Conservation (phyloP, 2,888 invertebrate species). For the Mayetiola destructor region DNA sequence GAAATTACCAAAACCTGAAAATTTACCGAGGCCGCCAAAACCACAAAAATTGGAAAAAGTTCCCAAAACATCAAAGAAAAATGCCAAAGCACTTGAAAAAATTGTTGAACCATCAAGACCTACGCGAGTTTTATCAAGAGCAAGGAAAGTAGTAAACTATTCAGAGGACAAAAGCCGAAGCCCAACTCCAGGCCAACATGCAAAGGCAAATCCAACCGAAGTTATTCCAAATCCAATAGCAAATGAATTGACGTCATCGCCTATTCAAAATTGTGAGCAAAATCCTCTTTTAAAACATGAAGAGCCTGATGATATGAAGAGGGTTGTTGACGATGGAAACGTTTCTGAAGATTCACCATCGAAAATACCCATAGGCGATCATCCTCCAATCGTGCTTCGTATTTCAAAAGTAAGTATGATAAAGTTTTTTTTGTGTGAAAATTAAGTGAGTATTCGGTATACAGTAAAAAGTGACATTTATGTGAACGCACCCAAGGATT, state of each 20-base stretch:
- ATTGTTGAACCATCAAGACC: conserved; percentile 22
- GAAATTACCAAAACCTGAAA: conserved; percentile 24
- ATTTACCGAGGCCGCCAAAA: neutral
- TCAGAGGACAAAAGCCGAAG: conserved; percentile 40
- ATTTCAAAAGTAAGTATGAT: conserved; percentile 54
- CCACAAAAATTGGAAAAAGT: neutral
- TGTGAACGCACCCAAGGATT: conserved; percentile 12
- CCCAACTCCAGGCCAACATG: conserved; percentile 30
- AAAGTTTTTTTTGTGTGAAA: neutral
- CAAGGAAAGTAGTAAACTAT: conserved; percentile 48
- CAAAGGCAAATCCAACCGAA: neutral
- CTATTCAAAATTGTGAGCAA: conserved; percentile 21
- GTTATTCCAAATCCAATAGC: neutral
- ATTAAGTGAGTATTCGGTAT: neutral
- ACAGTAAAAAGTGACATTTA: neutral
- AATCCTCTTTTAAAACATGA: too few species aligned
- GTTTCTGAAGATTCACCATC: conserved; percentile 12
- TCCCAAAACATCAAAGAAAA: neutral
- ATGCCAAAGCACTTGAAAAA: neutral
- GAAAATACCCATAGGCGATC: conserved; percentile 27
- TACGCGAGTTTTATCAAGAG: conserved; percentile 33
- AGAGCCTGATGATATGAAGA: too few species aligned
- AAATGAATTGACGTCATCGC: neutral
- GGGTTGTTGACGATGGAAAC: neutral
- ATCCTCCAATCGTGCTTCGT: conserved; percentile 74